Base-by-base conservation (phyloP, 2,113 vertebrate genomes). In the Leucopsar rothschildi region DNA sequence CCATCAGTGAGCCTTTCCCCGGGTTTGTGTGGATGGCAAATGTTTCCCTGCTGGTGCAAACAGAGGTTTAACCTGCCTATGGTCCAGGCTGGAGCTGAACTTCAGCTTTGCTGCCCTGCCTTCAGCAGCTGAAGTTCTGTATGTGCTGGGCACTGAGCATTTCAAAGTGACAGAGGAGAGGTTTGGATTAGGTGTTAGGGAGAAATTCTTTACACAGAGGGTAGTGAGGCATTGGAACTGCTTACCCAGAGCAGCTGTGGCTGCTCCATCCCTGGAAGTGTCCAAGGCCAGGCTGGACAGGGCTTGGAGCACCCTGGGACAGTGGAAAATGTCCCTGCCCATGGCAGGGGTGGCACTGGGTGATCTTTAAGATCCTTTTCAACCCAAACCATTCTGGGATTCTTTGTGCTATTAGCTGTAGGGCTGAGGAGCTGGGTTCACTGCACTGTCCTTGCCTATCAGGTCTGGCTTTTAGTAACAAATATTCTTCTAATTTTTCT, bases 251-350 rank as follows among this genome's bases (percentile, higher is more conserved):
- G 49, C 2, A 23, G 35, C 35, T 77, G 40, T 23, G 79, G 35
- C 10, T 77, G 42, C 19, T 10, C 4, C 5, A 63, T 56, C 49
- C 35, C 25, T 69, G 49, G 49, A 5, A 63, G 14, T 42, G 55
- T 1, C 19, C 79, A 20, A 56, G 31, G 60, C 15, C 19, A 45
- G 28, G 18, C 0, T 77, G 87, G 87, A 77, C 0, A 0, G 18
- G 40, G 24, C 12, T 76, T 55, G 63, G 25, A 23, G 25, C 47
- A 37, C 0, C 4, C 25, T 63, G 79, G 15, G 6, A 16, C 1
- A 3, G 56, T 16, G 31, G 31, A 5, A 70, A 3, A 1, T 61
- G 29, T 61, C 25, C 9, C 29, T 68, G 61, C 8, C 23, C 19
- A 23, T 28, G 29, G 20, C 6, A 76, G 19, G 11, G 6, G 7